Base-by-base conservation (phyloP, 1,140 invertebrate genomes). In the Zaprionus ghesquierei region DNA sequence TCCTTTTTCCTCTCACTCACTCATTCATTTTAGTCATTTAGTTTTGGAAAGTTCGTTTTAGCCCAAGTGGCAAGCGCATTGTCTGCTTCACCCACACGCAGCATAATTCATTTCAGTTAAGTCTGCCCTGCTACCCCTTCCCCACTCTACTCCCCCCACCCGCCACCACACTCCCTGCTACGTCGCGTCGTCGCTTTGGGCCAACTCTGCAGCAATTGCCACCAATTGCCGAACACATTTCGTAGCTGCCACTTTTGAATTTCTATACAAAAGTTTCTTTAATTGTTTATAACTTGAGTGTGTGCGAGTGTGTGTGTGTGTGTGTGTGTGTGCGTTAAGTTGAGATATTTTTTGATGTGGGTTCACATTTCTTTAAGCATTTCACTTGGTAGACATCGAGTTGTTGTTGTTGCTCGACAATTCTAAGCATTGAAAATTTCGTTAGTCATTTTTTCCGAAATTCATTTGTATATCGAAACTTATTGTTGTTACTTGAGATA, bases 381-480 rank as follows among this genome's bases (percentile, higher is more conserved):
- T 79, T 76, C 77, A 69, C 49, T 69, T 71, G 59, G 55, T 25
- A 3, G 31, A 5, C 29, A 1, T 63, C 49, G 68, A 77, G 65
- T 70, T 81, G 66, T 79, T 69, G 79, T 33, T 70, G 60, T 70
- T 71, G 69, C 75, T 76, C 75, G 59, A 87, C 84, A 87, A 87
- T 87, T 87, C 84, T 86, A 79, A 70, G 72, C 79, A 75, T 69
- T 23, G 51, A 58, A 51, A 46, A 65, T 79, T 82, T 85, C 70
- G 77, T 87, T 79, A 87, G 81, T 86, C 81, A 86, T 86, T 86
- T 86, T 87, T 68, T 59, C 10, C 12, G 65, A 66, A 86, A 77
- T 81, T 85, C 74, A 86, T 86, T 86, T 81, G 82, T 81, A 86
- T 87, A 86, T 86, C 70, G 79, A 84, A 81, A 81, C 69, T 85